Percentiles rank a stretch among this genome's conserved stretches.
Conservation (phyloP, 2,888 invertebrate genomes). For the Acrobasis suavella region DNA sequence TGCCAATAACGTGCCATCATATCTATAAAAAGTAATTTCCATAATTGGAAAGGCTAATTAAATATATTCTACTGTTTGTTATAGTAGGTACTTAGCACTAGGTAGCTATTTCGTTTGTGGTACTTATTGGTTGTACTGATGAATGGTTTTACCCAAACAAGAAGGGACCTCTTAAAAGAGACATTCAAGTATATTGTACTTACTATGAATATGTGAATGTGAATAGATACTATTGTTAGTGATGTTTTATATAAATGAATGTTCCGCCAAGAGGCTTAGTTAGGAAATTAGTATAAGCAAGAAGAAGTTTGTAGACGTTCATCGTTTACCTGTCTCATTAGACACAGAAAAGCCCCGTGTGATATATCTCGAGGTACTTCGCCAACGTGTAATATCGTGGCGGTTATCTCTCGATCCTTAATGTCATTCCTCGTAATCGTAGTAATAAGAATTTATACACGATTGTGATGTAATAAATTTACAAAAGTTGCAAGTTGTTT, state of each 20-base stretch:
- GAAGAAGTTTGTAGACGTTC: too few relatives aligned
- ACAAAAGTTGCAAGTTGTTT: slow-evolving; percentile 58
- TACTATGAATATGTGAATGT: neutral
- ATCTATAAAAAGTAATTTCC: neutral
- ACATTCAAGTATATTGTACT: neutral
- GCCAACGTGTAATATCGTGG: neutral
- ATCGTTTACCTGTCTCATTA: neutral
- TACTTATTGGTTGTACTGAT: too few relatives aligned
- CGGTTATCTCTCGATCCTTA: neutral
- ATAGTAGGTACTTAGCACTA: too few relatives aligned
- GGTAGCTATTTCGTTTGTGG: too few relatives aligned
- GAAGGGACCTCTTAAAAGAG: neutral
- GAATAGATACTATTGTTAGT: neutral
- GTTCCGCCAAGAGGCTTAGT: neutral
- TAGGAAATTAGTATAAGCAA: neutral
- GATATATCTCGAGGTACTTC: slow-evolving; percentile 4
- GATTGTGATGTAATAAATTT: slow-evolving; percentile 49
- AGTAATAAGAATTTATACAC: slow-evolving; percentile 30
- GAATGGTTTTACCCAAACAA: too few relatives aligned
- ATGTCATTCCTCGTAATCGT: slow-evolving; percentile 25
- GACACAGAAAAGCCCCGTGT: neutral
- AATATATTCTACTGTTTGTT: neutral
- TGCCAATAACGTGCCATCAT: slow-evolving; percentile 16
- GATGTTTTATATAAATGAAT: neutral
- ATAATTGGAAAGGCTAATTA: neutral